Evolutionary conservation across 2,888 invertebrate species (phyloP), one percentile per base, ranked within the genome.

Genomic region (Scelioninae gen. 1): DNA sequence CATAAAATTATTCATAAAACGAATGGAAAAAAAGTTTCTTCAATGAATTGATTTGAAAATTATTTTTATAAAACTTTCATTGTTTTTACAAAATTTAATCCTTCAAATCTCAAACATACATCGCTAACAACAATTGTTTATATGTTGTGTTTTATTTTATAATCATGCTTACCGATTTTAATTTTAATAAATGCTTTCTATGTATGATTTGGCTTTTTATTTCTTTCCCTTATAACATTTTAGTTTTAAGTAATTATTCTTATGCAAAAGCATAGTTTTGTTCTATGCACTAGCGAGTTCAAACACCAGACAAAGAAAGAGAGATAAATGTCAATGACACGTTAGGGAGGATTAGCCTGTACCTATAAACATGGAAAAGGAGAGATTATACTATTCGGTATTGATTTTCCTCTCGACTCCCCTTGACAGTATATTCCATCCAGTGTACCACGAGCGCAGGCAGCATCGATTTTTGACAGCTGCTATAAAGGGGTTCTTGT

Each of bases 381-480:
- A 51, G 66, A 71, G 72, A 76, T 83, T 75, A 82, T 75, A 51
- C 76, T 72, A 78, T 71, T 76, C 75, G 75, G 84, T 84, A 83
- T 84, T 84, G 84, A 83, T 84, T 84, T 84, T 83, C 77, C 78
- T 77, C 77, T 82, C 77, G 71, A 49, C 82, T 75, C 79, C 84
- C 84, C 84, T 84, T 82, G 78, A 84, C 78, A 79, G 79, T 75
- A 69, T 80, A 68, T 75, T 77, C 71, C 78, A 72, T 76, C 80
- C 68, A 76, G 71, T 79, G 51, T 75, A 71, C 71, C 78, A 83
- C 62, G 81, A 82, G 83, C 85, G 43, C 84, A 82, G 87, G 87
- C 85, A 88, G 88, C 90, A 92, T 92, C 92, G 92, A 92, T 92
- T 92, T 92, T 91, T 90, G 91, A 92, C 92, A 92, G 91, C 91